Base-by-base conservation (phyloP, 2,797 vertebrate species). In the Merluccius polli region DNA sequence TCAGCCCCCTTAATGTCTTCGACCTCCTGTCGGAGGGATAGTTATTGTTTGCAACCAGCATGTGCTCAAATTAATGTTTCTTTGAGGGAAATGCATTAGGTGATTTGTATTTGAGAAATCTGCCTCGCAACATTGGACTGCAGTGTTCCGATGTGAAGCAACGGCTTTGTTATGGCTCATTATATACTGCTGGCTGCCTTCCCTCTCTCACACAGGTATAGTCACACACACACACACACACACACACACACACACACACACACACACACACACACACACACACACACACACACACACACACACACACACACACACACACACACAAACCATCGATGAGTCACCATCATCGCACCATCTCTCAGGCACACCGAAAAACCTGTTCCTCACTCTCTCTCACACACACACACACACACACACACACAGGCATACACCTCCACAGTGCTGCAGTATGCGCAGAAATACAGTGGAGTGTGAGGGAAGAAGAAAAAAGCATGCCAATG, bases 251-350 rank as follows among this genome's bases (percentile, higher is more conserved):
- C 32, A 44, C 52, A 48, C 48, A 71, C 68, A 75, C 52, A 63
- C 72, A n/a, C 48, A 24, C 30, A 73, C 29, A 78, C 82, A 84
- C 32, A 35, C 52, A 44, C 48, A 71, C 67, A 75, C 48, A 52
- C 48, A 59, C 21, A n/a, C 48, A 59, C 48, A 70, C 32, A 44
- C 67, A 36, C 32, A 68, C 41, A 73, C 81, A 59, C 78, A 76
- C 77, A 52, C 72, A 59, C 72, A 21, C 29, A n/a, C 30, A 73
- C 29, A 78, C 81, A 84, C 80, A 87, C 78, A 90, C 84, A 90
- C 85, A 90, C 90, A 92, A 90, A 90, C 91, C 91, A 87, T 81
- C 79, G 80, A 91, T 94, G 93, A 94, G 88, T 94, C 93, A 94
- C 90, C 89, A 88, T 91, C 89, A 92, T 91, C 88, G 79, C 91